Evolutionary conservation across 2,888 invertebrate genomes (phyloP), one percentile per base, ranked within the genome.

Genomic region (Julus scanicus): DNA sequence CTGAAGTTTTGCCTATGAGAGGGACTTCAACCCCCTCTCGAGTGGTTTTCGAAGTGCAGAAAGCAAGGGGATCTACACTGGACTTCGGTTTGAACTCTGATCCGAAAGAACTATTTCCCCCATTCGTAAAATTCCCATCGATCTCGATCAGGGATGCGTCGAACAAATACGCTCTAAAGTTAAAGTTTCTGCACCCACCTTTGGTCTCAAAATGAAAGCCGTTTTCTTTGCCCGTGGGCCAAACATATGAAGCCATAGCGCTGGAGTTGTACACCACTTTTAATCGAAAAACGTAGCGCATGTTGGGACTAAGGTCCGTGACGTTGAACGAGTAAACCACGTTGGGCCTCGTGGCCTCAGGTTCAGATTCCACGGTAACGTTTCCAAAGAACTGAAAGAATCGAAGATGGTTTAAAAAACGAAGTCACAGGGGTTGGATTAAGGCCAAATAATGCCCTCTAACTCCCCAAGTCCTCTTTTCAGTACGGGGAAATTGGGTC

Each of bases 271-370:
- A 98, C 89, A 89, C 93, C 90, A 90, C 95, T 91, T 93, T 93
- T 17, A 97, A 92, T 83, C 95, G 94, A 92, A 97, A 96, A 89
- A 94, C 94, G 91, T 98, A 98, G 89, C 94, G 94, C 0, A 96
- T 95, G 91, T 95, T 95, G 0, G 98, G 96, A 88, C 94, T 93
- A 86, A 98, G 92, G 29, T 94, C 89, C 8, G 84, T 89, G 6
- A 92, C 88, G 11, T 90, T 90, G 71, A 91, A 90, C 11, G 89
- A 13, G 83, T 90, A 90, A 37, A 80, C 83, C 17, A 86, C 85
- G 39, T 87, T 53, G 11, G 89, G 86, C 83, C 4, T 37, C 57
- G 87, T 87, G n/a, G 20, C 48, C 49, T 88, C 40, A 71, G 49
- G 20, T 37, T 87, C 13, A 4, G 17, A 29, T 84, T 87, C 20